These are phyloP conservation scores for Mus minutoides DNA, from an alignment of 2,797 vertebrate species.

Conservation along the genomic window DNA sequence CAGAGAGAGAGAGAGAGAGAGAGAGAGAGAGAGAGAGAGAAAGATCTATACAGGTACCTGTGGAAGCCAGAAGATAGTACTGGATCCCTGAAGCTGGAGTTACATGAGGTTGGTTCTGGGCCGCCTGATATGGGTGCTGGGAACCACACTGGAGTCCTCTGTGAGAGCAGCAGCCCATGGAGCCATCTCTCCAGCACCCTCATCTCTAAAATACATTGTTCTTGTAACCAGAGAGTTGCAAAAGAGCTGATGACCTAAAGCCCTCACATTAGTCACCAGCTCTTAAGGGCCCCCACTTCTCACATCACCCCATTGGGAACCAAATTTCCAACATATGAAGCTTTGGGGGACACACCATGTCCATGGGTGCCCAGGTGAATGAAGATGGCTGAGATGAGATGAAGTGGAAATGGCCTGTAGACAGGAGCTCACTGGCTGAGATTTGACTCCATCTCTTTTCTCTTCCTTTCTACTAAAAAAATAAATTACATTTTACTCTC, in stretches of 20 bases:
- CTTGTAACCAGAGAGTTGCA: background rate
- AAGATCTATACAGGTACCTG: background rate
- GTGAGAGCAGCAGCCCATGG: background rate
- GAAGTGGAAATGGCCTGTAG: background rate
- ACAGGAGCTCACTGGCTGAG: background rate
- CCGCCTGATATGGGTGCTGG: background rate
- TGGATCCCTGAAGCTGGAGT: too few relatives aligned
- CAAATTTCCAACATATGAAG: background rate
- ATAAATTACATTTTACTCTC: background rate
- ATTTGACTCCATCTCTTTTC: background rate
- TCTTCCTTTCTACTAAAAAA: background rate
- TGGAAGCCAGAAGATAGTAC: background rate
- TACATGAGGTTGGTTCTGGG: background rate
- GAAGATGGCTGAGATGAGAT: background rate
- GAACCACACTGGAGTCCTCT: background rate
- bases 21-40: too few relatives aligned
- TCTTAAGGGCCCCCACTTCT: background rate
- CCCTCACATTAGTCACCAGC: background rate
- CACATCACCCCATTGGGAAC: background rate
- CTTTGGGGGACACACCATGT: background rate
- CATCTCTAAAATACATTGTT: background rate
- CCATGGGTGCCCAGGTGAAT: background rate
- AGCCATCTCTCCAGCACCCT: background rate
- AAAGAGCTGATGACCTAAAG: background rate
- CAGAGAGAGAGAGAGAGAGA: too few relatives aligned